Base-by-base conservation (phyloP, 1,140 invertebrate species). In the Pseudomyrmex sp. region DNA sequence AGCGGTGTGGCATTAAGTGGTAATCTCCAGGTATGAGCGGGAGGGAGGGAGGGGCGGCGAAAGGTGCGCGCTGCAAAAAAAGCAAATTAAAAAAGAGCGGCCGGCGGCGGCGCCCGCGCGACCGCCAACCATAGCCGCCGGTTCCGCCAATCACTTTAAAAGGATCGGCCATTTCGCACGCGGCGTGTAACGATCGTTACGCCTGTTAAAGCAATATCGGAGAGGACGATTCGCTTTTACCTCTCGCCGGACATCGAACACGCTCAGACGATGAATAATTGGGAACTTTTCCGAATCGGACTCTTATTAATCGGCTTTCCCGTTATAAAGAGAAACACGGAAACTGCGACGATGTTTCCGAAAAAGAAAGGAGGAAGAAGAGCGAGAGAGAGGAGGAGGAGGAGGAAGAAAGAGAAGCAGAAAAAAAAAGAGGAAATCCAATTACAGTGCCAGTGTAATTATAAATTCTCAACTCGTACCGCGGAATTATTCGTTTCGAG, bases 121-220 rank as follows among this genome's bases (percentile, higher is more conserved):
- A 61, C 59, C 62, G 84, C 69, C 76, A 79, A 79, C 74, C 83
- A 46, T 56, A 82, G 75, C 74, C 76, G 48, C 54, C 62, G 79
- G 86, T 88, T 88, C 83, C 83, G 83, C 87, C 88, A 89, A 89
- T 89, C 87, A 73, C 85, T 89, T 89, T 88, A 86, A 89, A 89
- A 88, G 88, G 85, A 86, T 89, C 85, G 87, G 68, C 85, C 75
- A 85, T 86, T 79, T 61, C 58, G 83, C 83, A 48, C 87, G 85
- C 70, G 75, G 44, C 86, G 86, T 35, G 35, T 75, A 88, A 88
- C 82, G 88, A 88, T 87, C 88, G 88, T 89, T 86, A 88, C 84
- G 84, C 84, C 74, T 80, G 84, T 88, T 89, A 88, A 86, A 86
- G 82, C 84, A 75, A 66, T 82, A 88, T 89, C 87, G 84, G 5